Evolutionary conservation across 1,140 invertebrate species (phyloP).

Genomic region (Drosophila ohnishii): DNA sequence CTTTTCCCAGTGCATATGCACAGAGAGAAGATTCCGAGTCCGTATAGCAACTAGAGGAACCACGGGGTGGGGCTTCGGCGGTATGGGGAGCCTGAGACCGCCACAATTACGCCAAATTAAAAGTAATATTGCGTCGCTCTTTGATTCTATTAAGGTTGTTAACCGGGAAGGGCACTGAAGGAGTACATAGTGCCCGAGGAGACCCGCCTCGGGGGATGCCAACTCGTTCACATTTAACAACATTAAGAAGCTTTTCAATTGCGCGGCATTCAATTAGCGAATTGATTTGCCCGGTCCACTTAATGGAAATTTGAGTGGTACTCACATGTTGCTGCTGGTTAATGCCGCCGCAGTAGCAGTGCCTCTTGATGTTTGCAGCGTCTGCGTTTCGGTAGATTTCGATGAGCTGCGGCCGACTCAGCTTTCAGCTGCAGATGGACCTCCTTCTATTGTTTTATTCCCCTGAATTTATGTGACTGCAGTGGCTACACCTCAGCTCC

Average conservation of each 20-base stretch:
- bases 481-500: slow-evolving; percentile 1
- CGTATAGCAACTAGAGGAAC: neutral
- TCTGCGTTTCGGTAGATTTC: neutral
- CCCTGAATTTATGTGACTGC: slow-evolving; percentile 2
- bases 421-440: slow-evolving; percentile 4
- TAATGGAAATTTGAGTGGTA: slow-evolving; percentile 47
- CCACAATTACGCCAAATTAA: slow-evolving; percentile 77
- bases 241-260: slow-evolving; percentile 71
- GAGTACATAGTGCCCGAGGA: neutral
- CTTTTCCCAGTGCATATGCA: neutral
- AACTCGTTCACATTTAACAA: slow-evolving; percentile 62
- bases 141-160: slow-evolving; percentile 78
- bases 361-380: slow-evolving; percentile 2
- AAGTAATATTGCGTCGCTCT: slow-evolving; percentile 68
- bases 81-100: slow-evolving; percentile 20
- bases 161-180: slow-evolving; percentile 32
- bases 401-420: neutral
- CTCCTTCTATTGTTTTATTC: slow-evolving; percentile 5
- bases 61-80: neutral
- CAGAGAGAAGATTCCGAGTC: neutral
- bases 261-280: slow-evolving; percentile 66
- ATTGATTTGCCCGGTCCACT: slow-evolving; percentile 60
- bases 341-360: slow-evolving; percentile 14
- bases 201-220: slow-evolving; percentile 34
- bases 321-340: slow-evolving; percentile 43